These are phyloP conservation scores for Atlantisia rogersi DNA, from an alignment of 2,113 vertebrate genomes.

Conservation along the genomic window DNA sequence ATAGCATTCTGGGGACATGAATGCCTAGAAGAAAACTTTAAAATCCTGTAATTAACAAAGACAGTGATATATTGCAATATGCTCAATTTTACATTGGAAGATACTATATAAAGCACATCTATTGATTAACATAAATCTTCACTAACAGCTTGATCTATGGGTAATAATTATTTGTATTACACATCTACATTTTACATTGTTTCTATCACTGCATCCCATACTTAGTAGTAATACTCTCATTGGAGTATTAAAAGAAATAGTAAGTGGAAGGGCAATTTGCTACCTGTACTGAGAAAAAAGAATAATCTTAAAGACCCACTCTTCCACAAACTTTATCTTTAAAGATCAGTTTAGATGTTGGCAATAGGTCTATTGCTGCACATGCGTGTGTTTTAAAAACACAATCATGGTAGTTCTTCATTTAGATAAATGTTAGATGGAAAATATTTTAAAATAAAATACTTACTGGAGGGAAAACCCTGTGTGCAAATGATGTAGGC, in stretches of 20 bases:
- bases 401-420: not conserved
- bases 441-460: conserved; percentile 1
- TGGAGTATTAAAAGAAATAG: not conserved
- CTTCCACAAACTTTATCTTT: not conserved
- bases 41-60: conserved; percentile 28
- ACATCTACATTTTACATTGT: not conserved
- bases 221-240: conserved; percentile 1
- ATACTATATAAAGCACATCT: conserved; percentile 5
- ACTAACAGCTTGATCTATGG: conserved; percentile 3
- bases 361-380: not conserved
- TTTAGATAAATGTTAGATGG: not conserved
- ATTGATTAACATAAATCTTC: conserved; percentile 31
- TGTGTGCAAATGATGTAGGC: not conserved
- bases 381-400: not conserved
- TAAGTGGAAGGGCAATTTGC: conserved; percentile 4
- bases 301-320: not conserved
- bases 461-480: not conserved
- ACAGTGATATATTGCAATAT: not conserved
- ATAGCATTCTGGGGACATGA: not conserved
- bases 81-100: not conserved
- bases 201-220: not conserved
- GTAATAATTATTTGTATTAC: conserved; percentile 11
- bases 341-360: not conserved
- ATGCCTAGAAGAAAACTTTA: conserved; percentile 22
- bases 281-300: not conserved